Conservation (phyloP, 2,888 invertebrate species). For the Tipula helvola region DNA sequence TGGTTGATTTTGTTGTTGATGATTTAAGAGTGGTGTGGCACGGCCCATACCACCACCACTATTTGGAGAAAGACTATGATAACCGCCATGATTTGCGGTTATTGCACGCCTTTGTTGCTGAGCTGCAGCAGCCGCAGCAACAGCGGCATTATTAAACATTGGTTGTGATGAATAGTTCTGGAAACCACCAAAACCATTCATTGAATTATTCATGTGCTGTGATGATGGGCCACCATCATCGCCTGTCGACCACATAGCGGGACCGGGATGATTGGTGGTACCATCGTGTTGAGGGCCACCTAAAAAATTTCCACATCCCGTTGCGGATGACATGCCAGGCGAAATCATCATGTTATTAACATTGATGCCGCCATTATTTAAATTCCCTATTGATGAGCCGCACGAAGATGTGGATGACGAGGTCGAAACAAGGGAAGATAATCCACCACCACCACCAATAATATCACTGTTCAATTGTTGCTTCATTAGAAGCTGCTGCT, state of each 20-base stretch:
- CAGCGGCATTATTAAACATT: slow-evolving; percentile 15
- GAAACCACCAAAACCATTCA: slow-evolving; percentile 19
- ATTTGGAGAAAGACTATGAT: slow-evolving; percentile 19
- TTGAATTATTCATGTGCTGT: slow-evolving; percentile 16
- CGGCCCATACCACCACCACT: slow-evolving; percentile 14
- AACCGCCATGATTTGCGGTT: slow-evolving; percentile 17
- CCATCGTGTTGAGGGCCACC: slow-evolving; percentile 7
- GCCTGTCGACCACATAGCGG: slow-evolving; percentile 17
- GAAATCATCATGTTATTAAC: slow-evolving; percentile 8
- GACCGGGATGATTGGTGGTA: background rate
- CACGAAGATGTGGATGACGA: slow-evolving; percentile 16
- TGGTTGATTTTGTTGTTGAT: slow-evolving; percentile 15
- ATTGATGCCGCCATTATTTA: background rate
- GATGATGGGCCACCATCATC: slow-evolving; percentile 15
- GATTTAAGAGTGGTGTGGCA: slow-evolving; percentile 15
- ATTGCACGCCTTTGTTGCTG: slow-evolving; percentile 18
- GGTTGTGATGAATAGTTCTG: slow-evolving; percentile 18
- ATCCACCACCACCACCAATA: background rate
- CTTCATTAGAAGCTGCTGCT: slow-evolving; percentile 9
- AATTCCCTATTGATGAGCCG: background rate
- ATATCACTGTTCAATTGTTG: slow-evolving; percentile 6
- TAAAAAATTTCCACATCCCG: background rate
- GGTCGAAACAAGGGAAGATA: background rate
- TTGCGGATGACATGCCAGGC: slow-evolving; percentile 6
- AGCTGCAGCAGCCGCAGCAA: slow-evolving; percentile 10